These are phyloP conservation scores for Pterostichus madidus DNA, from an alignment of 2,888 invertebrate species.

Conservation along the genomic window DNA sequence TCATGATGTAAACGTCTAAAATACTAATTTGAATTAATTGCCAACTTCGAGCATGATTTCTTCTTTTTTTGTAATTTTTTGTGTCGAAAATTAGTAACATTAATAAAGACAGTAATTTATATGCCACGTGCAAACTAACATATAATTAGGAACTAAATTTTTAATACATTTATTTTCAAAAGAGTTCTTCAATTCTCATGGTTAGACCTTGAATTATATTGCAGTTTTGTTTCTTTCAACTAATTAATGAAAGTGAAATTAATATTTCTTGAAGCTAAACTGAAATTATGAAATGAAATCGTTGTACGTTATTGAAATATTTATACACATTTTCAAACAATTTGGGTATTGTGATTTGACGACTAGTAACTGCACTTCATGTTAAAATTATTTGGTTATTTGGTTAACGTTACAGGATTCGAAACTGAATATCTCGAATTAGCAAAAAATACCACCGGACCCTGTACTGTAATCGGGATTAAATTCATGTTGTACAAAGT, in stretches of 20 bases:
- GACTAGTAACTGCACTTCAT: too few species aligned
- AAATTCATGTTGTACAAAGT: too few species aligned
- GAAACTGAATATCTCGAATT: too few species aligned
- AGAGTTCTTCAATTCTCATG: slow-evolving; percentile 12
- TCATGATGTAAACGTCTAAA: slow-evolving; percentile 9
- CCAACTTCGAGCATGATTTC: slow-evolving; percentile 9
- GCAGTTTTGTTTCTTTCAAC: not conserved
- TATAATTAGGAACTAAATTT: not conserved
- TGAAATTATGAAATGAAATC: not conserved
- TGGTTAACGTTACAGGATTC: too few species aligned
- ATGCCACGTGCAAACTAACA: slow-evolving; percentile 15
- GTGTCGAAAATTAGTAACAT: not conserved
- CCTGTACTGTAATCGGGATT: too few species aligned
- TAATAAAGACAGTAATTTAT: slow-evolving; percentile 24
- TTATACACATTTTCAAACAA: too few species aligned
- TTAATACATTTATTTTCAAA: slow-evolving; percentile 35
- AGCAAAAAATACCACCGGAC: too few species aligned
- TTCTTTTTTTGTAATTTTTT: slow-evolving; percentile 2
- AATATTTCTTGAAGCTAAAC: not conserved
- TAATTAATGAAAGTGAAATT: slow-evolving; percentile 38
- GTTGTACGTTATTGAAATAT: not conserved
- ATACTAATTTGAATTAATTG: not conserved
- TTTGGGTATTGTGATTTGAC: too few species aligned
- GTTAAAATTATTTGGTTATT: too few species aligned
- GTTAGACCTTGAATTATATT: slow-evolving; percentile 27